Conservation (phyloP, 2,888 invertebrate genomes). For the Nomada ferruginata region DNA sequence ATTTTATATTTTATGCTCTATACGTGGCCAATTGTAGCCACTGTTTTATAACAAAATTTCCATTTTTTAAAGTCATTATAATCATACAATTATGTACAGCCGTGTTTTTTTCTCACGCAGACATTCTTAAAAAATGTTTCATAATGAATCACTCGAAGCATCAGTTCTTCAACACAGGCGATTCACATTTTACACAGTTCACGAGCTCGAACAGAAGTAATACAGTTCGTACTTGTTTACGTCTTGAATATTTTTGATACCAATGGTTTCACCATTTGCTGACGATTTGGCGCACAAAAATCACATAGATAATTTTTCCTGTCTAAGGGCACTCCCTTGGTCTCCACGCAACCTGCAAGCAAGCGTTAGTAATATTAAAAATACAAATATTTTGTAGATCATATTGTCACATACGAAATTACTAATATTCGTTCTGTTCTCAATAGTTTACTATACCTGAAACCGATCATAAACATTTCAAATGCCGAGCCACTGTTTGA, state of each 20-base stretch:
- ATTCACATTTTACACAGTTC: conserved; percentile 58
- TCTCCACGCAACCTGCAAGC: conserved; percentile 82
- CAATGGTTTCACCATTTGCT: conserved; percentile 77
- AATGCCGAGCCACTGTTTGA: neutral
- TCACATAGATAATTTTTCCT: conserved; percentile 82
- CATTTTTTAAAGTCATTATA: conserved; percentile 43
- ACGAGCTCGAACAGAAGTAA: conserved; percentile 15
- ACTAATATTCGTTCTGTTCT: neutral
- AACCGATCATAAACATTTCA: conserved; percentile 5
- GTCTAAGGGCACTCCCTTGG: conserved; percentile 79
- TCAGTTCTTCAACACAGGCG: conserved; percentile 44
- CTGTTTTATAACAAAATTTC: conserved; percentile 51
- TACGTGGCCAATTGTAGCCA: conserved; percentile 18
- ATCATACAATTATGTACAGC: conserved; percentile 61
- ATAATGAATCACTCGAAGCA: conserved; percentile 18
- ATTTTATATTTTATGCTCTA: conserved; percentile 37
- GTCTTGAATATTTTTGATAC: conserved; percentile 79
- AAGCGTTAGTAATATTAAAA: conserved; percentile 17
- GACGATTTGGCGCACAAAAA: conserved; percentile 79
- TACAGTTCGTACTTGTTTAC: conserved; percentile 57
- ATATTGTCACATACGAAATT: neutral
- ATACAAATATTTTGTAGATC: neutral
- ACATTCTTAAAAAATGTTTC: conserved; percentile 20
- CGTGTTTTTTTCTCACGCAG: conserved; percentile 10
- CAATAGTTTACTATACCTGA: conserved; percentile 36